phyloP scores from a whole-genome alignment of 2,888 invertebrate species.

The Hypolimnas misippus region DNA sequence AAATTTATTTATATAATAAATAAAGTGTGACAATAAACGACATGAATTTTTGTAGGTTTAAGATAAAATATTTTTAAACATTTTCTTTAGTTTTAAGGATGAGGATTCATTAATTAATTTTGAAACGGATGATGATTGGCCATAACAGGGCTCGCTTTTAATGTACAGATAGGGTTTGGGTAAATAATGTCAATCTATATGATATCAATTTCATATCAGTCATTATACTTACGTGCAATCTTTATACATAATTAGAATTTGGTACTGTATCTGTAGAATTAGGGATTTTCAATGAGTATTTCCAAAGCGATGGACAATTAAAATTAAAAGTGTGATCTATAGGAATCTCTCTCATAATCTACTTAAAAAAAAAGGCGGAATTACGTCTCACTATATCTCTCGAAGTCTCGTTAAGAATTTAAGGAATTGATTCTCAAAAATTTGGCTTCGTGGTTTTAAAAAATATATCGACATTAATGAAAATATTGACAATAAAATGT shows the following conservation, averaged over 20 bases:
- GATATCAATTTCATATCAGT: constrained; percentile 82
- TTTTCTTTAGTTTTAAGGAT: constrained; percentile 6
- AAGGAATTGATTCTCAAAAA: constrained; percentile 26
- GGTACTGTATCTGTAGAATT: constrained; percentile 46
- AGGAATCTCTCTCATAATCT: constrained; percentile 8
- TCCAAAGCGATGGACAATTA: neutral
- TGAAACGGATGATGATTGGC: constrained; percentile 9
- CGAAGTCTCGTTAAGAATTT: neutral
- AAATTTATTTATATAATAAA: constrained; percentile 23
- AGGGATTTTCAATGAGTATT: constrained; percentile 30
- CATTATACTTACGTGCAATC: constrained; percentile 58
- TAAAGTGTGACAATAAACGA: constrained; percentile 2
- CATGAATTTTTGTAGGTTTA: constrained; percentile 17
- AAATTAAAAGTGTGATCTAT: constrained; percentile 6
- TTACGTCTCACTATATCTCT: neutral
- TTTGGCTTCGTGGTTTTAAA: constrained; percentile 21
- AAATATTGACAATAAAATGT: constrained; percentile 60
- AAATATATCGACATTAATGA: constrained; percentile 39
- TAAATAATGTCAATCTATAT: constrained; percentile 78
- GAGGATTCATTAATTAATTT: constrained; percentile 8
- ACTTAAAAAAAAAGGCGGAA: neutral
- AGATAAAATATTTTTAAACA: constrained; percentile 1
- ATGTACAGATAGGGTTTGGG: constrained; percentile 67
- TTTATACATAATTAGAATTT: constrained; percentile 55
- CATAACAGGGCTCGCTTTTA: constrained; percentile 46